A percentile compares a stretch with the other conserved stretches of the same genome.
These are phyloP conservation scores for Himalopsyche tibetana DNA, from an alignment of 2,888 invertebrate genomes.

Conservation along the genomic window DNA sequence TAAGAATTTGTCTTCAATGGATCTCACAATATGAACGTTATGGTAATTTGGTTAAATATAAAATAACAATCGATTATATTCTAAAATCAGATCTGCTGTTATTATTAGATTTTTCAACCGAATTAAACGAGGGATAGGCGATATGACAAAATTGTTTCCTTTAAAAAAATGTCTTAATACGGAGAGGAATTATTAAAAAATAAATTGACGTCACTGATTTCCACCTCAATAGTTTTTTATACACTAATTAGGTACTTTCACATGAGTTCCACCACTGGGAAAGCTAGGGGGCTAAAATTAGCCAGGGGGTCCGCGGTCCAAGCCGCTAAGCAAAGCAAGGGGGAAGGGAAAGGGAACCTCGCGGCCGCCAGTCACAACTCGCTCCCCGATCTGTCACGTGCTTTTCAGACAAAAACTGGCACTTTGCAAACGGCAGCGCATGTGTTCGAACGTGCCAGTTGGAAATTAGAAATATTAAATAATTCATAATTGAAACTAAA, in stretches of 20 bases:
- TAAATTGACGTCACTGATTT: too few species aligned
- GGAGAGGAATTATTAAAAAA: too few species aligned
- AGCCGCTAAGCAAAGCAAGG: conserved; percentile 67
- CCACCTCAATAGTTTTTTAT: too few species aligned
- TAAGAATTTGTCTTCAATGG: too few species aligned
- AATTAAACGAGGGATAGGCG: too few species aligned
- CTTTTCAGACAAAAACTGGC: conserved; percentile 36
- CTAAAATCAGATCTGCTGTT: too few species aligned
- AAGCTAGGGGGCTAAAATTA: conserved; percentile 79
- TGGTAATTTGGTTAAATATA: too few species aligned
- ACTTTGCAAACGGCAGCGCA: conserved; percentile 28
- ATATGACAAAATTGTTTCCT: too few species aligned
- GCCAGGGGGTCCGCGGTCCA: conserved; percentile 77
- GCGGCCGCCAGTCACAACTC: conserved; percentile 52
- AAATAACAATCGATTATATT: too few species aligned
- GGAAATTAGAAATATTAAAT: background rate
- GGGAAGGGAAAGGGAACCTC: conserved; percentile 8
- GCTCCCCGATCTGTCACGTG: conserved; percentile 46
- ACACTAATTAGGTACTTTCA: background rate
- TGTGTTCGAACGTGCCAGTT: conserved; percentile 1
- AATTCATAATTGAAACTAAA: conserved; percentile 2
- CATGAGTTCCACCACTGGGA: conserved; percentile 66
- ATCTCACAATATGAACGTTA: too few species aligned
- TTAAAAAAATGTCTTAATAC: too few species aligned
- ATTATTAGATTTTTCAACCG: too few species aligned